These are phyloP conservation scores for Thermophis baileyi DNA, from an alignment of 2,113 vertebrate species.

Conservation along the genomic window DNA sequence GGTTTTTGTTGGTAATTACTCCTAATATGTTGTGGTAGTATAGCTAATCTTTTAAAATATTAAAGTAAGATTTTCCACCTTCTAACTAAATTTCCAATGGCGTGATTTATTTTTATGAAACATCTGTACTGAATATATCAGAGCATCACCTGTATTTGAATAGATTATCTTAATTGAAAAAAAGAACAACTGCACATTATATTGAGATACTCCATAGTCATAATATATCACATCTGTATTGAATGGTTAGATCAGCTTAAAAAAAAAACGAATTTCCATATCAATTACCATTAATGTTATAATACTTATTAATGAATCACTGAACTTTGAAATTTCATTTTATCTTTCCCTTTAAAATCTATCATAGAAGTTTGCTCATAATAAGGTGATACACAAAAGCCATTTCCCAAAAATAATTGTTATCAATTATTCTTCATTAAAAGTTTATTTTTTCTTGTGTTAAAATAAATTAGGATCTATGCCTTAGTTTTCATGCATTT, in stretches of 20 bases:
- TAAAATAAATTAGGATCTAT: not conserved
- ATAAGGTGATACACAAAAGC: slow-evolving; percentile 35
- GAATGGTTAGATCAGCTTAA: slow-evolving; percentile 4
- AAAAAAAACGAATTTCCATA: slow-evolving; percentile 7
- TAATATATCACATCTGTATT: not conserved
- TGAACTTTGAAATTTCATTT: slow-evolving; percentile 19
- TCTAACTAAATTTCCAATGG: not conserved
- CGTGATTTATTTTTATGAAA: slow-evolving; percentile 12
- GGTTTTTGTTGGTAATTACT: not conserved
- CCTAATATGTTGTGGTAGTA: not conserved
- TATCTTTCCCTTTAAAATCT: slow-evolving; percentile 18
- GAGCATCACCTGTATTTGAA: not conserved
- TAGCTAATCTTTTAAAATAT: not conserved
- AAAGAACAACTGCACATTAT: not conserved
- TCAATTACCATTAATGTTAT: slow-evolving; percentile 14
- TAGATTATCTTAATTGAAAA: slow-evolving; percentile 14
- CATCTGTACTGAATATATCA: not conserved
- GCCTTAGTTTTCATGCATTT: not conserved
- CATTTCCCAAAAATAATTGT: slow-evolving; percentile 27
- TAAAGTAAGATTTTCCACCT: not conserved
- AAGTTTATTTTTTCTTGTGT: slow-evolving; percentile 5
- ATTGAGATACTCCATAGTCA: not conserved
- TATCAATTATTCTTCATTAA: slow-evolving; percentile 51
- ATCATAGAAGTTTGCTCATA: slow-evolving; percentile 14
- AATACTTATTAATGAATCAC: slow-evolving; percentile 28